A percentile compares a stretch with the other conserved stretches of the same genome.
phyloP scores from a whole-genome alignment of 2,797 vertebrate species.

The Phrynocephalus vlangalii region DNA sequence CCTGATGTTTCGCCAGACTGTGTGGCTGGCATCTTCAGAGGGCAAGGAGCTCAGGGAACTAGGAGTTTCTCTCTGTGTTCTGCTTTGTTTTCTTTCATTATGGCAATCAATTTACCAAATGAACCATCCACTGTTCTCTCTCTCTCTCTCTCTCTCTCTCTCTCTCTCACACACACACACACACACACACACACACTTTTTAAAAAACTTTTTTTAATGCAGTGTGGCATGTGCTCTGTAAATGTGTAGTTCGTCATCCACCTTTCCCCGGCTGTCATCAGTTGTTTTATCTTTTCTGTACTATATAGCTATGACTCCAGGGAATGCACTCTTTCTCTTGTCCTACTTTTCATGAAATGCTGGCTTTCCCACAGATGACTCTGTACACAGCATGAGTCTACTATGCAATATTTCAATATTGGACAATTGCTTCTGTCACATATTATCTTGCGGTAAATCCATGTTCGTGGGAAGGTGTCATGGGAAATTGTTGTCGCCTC shows the following conservation, averaged over 20 bases:
- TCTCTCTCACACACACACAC: too few relatives aligned
- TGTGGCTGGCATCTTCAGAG: too few relatives aligned
- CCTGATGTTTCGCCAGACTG: too few relatives aligned
- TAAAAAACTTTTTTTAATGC: background rate
- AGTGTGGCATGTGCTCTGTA: background rate
- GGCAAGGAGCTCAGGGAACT: too few relatives aligned
- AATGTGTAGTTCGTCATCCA: background rate
- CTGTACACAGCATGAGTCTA: background rate
- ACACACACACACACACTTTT: background rate
- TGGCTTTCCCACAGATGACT: background rate
- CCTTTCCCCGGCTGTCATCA: background rate
- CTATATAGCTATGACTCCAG: background rate
- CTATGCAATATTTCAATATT: background rate
- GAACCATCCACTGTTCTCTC: background rate
- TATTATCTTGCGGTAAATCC: background rate
- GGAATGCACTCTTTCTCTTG: slow-evolving; percentile 2
- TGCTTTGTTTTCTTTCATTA: background rate
- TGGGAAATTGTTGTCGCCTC: background rate
- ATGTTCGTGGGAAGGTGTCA: background rate
- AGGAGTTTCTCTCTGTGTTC: too few relatives aligned
- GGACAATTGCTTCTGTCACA: slow-evolving; percentile 4
- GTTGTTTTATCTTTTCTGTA: slow-evolving; percentile 3
- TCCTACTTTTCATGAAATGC: slow-evolving; percentile 14
- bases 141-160: too few relatives aligned
- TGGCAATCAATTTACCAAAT: background rate